These are phyloP conservation scores for Datnioides undecimradiatus DNA, from an alignment of 2,113 vertebrate species.

Conservation along the genomic window DNA sequence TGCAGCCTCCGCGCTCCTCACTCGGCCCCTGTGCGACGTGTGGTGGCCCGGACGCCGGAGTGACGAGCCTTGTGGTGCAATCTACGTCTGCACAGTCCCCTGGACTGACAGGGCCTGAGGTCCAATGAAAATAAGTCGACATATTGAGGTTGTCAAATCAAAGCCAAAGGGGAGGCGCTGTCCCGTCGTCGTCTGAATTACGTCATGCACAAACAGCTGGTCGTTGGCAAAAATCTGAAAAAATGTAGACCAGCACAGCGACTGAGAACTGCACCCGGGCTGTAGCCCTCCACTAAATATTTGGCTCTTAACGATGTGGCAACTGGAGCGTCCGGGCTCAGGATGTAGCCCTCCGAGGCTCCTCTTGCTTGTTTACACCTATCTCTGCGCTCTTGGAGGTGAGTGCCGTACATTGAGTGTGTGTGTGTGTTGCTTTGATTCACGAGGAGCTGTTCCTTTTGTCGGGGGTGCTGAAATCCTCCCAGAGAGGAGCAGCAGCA, in stretches of 20 bases:
- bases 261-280: slow-evolving; percentile 80
- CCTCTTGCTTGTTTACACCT: slow-evolving; percentile 82
- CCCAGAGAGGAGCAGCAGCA: slow-evolving; percentile 8
- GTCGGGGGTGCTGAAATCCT: slow-evolving; percentile 85
- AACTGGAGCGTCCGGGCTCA: slow-evolving; percentile 73
- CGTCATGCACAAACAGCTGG: slow-evolving; percentile 89
- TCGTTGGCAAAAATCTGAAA: slow-evolving; percentile 81
- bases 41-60: slow-evolving; percentile 49
- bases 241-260: slow-evolving; percentile 86
- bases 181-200: slow-evolving; percentile 77
- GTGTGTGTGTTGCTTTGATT: slow-evolving; percentile 54
- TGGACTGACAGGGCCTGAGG: slow-evolving; percentile 68
- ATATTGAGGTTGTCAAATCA: slow-evolving; percentile 79
- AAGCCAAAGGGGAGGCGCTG: slow-evolving; percentile 75
- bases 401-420: slow-evolving; percentile 69
- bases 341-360: slow-evolving; percentile 79
- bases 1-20: slow-evolving; percentile 31
- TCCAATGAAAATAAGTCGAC: slow-evolving; percentile 77
- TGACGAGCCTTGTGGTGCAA: slow-evolving; percentile 72
- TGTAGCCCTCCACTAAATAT: slow-evolving; percentile 70
- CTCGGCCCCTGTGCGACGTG: slow-evolving; percentile 15
- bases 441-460: slow-evolving; percentile 83
- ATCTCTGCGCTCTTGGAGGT: slow-evolving; percentile 84
- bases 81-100: slow-evolving; percentile 62
- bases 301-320: slow-evolving; percentile 81